These are phyloP conservation scores for Eucriotettix oculatus DNA, from an alignment of 2,888 invertebrate species.

Conservation along the genomic window DNA sequence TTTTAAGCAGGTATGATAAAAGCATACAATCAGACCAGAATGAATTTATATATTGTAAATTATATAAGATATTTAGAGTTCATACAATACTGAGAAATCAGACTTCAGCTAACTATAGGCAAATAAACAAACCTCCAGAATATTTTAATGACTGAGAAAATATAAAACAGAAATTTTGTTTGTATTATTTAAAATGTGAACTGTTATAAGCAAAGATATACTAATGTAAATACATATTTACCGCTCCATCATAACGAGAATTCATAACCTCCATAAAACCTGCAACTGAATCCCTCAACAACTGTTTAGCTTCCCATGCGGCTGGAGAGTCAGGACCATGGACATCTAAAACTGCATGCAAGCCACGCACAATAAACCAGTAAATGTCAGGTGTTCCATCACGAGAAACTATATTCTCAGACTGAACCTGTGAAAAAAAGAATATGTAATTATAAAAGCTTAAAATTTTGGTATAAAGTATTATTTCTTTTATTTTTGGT, in stretches of 20 bases:
- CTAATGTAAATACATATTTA: constrained; percentile 10
- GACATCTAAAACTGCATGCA: constrained; percentile 43
- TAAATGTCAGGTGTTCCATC: constrained; percentile 45
- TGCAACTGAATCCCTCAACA: constrained; percentile 34
- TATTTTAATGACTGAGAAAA: too few relatives aligned
- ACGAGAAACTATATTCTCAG: neutral
- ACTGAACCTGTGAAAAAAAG: neutral
- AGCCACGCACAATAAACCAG: constrained; percentile 44
- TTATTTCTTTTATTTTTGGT: too few relatives aligned
- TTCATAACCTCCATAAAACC: constrained; percentile 21
- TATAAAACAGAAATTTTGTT: too few relatives aligned
- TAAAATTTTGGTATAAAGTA: too few relatives aligned
- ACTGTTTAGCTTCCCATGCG: constrained; percentile 43
- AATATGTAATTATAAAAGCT: too few relatives aligned
- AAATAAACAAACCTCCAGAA: too few relatives aligned
- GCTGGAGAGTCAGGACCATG: constrained; percentile 48
- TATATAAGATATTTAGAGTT: too few relatives aligned
- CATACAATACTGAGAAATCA: too few relatives aligned
- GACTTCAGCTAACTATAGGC: too few relatives aligned
- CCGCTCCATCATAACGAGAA: constrained; percentile 24
- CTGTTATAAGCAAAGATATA: neutral
- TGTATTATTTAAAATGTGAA: neutral
- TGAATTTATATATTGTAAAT: too few relatives aligned
- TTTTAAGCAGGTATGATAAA: too few relatives aligned
- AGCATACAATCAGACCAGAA: too few relatives aligned